Evolutionary conservation across 2,888 invertebrate genomes (phyloP), one percentile per base, ranked within the genome.

Genomic region (Eremobia ochroleuca): DNA sequence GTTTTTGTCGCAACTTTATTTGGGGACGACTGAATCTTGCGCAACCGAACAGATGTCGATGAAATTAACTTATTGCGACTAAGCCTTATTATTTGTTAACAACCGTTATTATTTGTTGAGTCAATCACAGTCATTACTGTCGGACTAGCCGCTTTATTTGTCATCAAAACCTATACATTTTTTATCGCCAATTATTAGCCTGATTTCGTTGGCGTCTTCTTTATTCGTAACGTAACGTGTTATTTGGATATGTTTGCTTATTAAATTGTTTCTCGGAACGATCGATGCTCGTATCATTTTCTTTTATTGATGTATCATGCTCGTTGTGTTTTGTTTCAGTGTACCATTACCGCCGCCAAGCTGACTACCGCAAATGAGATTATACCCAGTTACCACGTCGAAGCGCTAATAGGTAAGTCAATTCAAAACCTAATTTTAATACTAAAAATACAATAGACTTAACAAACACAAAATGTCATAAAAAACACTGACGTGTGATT

Each of bases 361-460:
- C 97, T 97, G 96, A 95, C 96, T 96, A 97, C 96, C 96, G 96
- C 97, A 94, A 96, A 96, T 97, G 97, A 96, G 93, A 94, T 96
- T 93, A 93, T 95, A 92, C 92, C 91, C 90, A 94, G 93, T 91
- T 95, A 94, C 94, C 96, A 96, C 95, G 93, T 96, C 94, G 93
- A 96, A 95, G 96, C 97, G 96, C 95, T 96, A 95, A 96, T 96
- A 96, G 96, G 97, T 96, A 92, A 93, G 96, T 91, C 28, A 15
- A 43, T 37, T 18, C 34, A 5, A n/a, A n/a, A 25, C 5, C 18
- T 18, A 52, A 1, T 5, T 21, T 43, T 1, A 0, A 43, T 21
- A 21, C 5, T 11, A 21, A 65, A 55, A n/a, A 13, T 55, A 28
- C 13, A 55, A n/a, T 55, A 55, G 4, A 52, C 25, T 0, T 52